A percentile compares a stretch with the other conserved stretches of the same genome.
Evolutionary conservation across 2,888 invertebrate genomes (phyloP).

Genomic region (Agriopis aurantiaria): DNA sequence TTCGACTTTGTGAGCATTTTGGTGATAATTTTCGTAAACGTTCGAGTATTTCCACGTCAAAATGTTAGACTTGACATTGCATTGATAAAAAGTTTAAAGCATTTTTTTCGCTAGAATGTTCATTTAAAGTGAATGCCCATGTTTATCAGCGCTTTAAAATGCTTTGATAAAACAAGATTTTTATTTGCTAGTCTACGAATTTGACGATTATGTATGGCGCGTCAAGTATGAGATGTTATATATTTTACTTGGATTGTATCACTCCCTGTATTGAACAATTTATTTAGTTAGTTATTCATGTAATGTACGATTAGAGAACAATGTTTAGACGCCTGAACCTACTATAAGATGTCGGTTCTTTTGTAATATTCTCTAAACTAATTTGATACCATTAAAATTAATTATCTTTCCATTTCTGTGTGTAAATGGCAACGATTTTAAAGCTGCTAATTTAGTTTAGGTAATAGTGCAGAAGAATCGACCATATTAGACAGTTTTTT

Average conservation of each 20-base stretch:
- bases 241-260: conserved; percentile 36
- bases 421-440: neutral
- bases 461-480: neutral
- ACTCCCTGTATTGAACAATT: conserved; percentile 34
- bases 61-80: neutral
- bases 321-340: conserved; percentile 57
- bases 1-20: too few relatives aligned
- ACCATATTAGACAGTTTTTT: conserved; percentile 54
- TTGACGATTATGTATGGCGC: conserved; percentile 48
- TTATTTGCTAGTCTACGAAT: conserved; percentile 68
- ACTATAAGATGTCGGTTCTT: conserved; percentile 45
- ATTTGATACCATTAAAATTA: neutral
- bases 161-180: conserved; percentile 51
- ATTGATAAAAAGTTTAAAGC: neutral
- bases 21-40: too few relatives aligned
- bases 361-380: neutral
- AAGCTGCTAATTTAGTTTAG: neutral
- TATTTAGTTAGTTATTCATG: conserved; percentile 50
- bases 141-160: conserved; percentile 2
- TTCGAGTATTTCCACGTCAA: too few relatives aligned
- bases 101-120: neutral
- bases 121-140: neutral
- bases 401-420: neutral
- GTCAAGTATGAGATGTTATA: conserved; percentile 44
- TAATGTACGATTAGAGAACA: conserved; percentile 50